A percentile compares a stretch with the other conserved stretches of the same genome.
These are phyloP conservation scores for Raja brachyura DNA, from an alignment of 2,113 vertebrate genomes.

Conservation along the genomic window DNA sequence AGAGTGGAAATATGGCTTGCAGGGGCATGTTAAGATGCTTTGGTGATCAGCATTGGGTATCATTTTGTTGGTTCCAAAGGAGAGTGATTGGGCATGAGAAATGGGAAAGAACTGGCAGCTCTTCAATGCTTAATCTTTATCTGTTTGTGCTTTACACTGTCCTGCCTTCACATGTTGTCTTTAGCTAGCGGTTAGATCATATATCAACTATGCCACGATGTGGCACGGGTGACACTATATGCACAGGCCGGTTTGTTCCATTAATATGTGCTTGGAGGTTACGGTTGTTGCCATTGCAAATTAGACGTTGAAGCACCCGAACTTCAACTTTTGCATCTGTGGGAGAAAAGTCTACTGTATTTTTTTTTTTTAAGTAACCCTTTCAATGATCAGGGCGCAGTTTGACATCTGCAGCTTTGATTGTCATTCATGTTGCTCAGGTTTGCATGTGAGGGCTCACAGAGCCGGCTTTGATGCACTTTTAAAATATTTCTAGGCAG, in stretches of 20 bases:
- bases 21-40: not conserved
- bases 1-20: too few relatives aligned
- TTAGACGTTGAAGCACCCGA: not conserved
- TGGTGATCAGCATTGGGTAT: not conserved
- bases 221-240: not conserved
- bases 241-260: not conserved
- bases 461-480: slow-evolving; percentile 70
- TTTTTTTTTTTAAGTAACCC: not conserved
- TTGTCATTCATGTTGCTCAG: slow-evolving; percentile 42
- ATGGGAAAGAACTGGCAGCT: too few relatives aligned
- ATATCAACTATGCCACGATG: not conserved
- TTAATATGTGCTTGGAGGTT: not conserved
- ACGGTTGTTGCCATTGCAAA: not conserved
- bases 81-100: not conserved
- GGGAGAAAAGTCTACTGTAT: not conserved
- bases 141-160: too few relatives aligned
- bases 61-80: not conserved
- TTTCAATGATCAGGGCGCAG: not conserved
- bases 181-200: not conserved
- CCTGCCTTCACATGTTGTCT: not conserved
- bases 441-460: slow-evolving; percentile 72
- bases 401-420: not conserved
- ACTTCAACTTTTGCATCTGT: not conserved
- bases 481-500: slow-evolving; percentile 72
- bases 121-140: not conserved